A percentile compares a stretch with the other conserved stretches of the same genome.
Conservation (phyloP, 2,888 invertebrate genomes). For the Cantharis flavilabris region DNA sequence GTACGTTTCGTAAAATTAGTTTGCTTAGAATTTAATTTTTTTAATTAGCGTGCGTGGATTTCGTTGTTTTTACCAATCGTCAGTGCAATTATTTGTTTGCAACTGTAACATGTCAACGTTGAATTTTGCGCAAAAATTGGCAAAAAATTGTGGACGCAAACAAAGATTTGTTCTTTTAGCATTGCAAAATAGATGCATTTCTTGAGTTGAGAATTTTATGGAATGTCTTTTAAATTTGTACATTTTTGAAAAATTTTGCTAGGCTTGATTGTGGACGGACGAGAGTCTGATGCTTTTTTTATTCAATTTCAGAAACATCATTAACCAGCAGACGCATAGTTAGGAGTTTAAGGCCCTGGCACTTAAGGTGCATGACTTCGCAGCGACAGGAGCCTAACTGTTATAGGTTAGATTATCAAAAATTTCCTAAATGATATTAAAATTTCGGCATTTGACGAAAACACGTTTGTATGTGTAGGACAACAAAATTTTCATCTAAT, state of each 20-base stretch:
- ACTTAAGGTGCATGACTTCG: conserved; percentile 89
- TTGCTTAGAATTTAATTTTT: background rate
- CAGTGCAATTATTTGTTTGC: conserved; percentile 7
- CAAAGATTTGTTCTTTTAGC: background rate
- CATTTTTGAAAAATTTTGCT: background rate
- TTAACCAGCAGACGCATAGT: conserved; percentile 91
- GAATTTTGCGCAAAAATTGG: conserved; percentile 1
- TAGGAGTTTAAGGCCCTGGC: conserved; percentile 72
- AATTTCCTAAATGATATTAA: conserved; percentile 3
- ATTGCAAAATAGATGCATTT: background rate
- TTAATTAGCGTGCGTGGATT: conserved; percentile 22
- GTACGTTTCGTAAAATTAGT: background rate
- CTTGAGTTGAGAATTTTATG: background rate
- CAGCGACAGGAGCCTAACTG: conserved; percentile 76
- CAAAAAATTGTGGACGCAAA: background rate
- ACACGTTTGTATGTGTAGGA: conserved; percentile 60
- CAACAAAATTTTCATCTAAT: conserved; percentile 95
- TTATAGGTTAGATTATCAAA: conserved; percentile 68
- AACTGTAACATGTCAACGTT: conserved; percentile 19
- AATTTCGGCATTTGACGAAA: conserved; percentile 7
- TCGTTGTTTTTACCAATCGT: conserved; percentile 16
- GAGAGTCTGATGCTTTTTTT: background rate
- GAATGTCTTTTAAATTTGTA: background rate
- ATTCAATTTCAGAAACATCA: conserved; percentile 81
- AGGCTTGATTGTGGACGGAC: background rate